A percentile compares a stretch with the other conserved stretches of the same genome.
phyloP scores from a whole-genome alignment of 2,797 vertebrate species.

The Prionace glauca region DNA sequence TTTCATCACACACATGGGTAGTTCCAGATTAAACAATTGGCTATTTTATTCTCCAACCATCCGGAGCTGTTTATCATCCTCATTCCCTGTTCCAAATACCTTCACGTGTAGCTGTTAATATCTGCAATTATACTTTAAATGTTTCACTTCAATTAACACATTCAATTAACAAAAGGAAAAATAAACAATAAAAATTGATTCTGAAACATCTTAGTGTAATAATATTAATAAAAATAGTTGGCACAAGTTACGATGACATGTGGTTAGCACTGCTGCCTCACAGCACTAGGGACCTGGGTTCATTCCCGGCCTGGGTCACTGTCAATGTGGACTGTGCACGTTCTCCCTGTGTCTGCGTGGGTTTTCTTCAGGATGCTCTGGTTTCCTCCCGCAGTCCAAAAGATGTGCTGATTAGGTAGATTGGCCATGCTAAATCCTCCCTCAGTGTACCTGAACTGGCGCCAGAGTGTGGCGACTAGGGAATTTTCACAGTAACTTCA shows the following conservation, averaged over 20 bases:
- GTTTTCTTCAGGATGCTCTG: no score
- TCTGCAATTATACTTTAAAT: not conserved
- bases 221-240: not conserved
- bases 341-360: no score
- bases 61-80: not conserved
- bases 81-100: not conserved
- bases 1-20: not conserved
- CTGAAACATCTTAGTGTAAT: not conserved
- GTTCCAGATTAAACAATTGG: not conserved
- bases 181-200: not conserved
- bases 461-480: no score
- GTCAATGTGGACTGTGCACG: no score
- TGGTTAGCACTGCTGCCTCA: no score
- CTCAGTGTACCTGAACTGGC: no score
- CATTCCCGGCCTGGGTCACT: no score
- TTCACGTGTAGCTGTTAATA: not conserved
- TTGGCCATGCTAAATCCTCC: no score
- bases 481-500: no score
- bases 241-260: not conserved
- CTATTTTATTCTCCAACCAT: not conserved
- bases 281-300: no score
- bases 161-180: not conserved
- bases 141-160: not conserved
- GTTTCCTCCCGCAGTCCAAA: no score
- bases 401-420: no score